Base-by-base conservation (phyloP, 2,888 invertebrate genomes). In the Eristalis intricaria region DNA sequence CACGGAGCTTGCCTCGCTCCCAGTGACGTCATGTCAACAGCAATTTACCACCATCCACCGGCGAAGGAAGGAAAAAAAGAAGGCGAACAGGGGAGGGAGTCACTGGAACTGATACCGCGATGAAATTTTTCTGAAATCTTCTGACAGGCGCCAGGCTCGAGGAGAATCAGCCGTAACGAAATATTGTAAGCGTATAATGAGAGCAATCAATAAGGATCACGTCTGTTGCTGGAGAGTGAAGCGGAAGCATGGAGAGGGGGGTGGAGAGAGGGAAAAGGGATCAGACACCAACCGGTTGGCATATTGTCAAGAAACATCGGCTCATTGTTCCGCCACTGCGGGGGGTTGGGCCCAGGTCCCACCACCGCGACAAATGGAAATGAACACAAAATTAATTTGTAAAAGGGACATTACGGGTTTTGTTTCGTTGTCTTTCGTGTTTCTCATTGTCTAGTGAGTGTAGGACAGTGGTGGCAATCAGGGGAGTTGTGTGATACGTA, bases 11-110 rank as follows among this genome's bases (percentile, higher is more conserved):
- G 38, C 13, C 65, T 63, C 38, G 40, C 35, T 64, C 26, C 1
- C 66, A 74, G 56, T 84, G 78, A 79, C 68, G 68, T 73, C 64
- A 74, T 64, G 68, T 69, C 64, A 63, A 60, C 78, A 78, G 83
- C 73, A 69, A 83, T 77, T 78, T 83, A 58, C 78, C 78, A 38
- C 60, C 40, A 40, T 29, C 26, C 29, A 60, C 15, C 29, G 29
- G 10, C 3, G 35, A 35, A 32, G 3, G 26, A 19, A 69, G 23
- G 58, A 23, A 56, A 58, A 63, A 70, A 76, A 15, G 35, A 58
- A n/a, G 43, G n/a, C n/a, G n/a, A 50, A 50, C 43, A 19, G 19
- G 50, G 4, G 2, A 8, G 10, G 32, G 10, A 32, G 38, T 8
- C 38, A 13, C 2, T 38, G 38, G 13, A 11, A 38, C 13, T 13